Base-by-base conservation (phyloP, 2,113 vertebrate genomes). In the Ctenomys sociabilis region DNA sequence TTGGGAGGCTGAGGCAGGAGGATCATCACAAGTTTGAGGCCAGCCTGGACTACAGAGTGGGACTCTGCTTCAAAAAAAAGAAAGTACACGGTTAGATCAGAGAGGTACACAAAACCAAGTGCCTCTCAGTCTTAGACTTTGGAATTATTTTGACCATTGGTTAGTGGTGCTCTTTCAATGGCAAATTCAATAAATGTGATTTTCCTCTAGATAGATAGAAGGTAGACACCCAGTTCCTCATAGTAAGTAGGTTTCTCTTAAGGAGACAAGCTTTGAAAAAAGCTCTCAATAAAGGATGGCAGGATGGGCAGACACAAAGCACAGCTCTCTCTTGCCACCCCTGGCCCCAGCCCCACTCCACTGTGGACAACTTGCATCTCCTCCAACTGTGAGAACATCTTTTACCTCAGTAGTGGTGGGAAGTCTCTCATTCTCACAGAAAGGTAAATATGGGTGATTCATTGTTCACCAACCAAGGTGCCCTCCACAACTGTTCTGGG, bases 211-310 rank as follows among this genome's bases (percentile, higher is more conserved):
- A 45, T 30, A 68, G 6, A 81, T 19, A 12, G 28, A 94, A 75
- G 37, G 22, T 1, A 19, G 49, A 3, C 49, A 6, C 40, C 59
- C 40, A 63, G 49, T 82, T 59, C 49, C 16, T 66, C 28, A 43
- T 32, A 37, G 80, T 7, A 90, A 96, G 24, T 72, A 85, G 78
- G 83, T 63, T 95, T 92, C 77, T 88, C 87, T 68, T 68, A 70
- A 75, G 63, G 35, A 66, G 26, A 75, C 22, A 54, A 72, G 63
- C 37, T 75, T 75, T 59, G 86, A 68, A n/a, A 80, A 91, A 84
- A 77, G 5, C 16, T 73, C 45, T 64, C 54, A 32, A 9, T 37
- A 84, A 87, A 94, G n/a, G 26, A 87, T 81, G 35, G 19, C 16
- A 19, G 30, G 28, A 21, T 11, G 35, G 75, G 72, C 66, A 94